phyloP scores from a whole-genome alignment of 2,113 vertebrate species.

The Microtus montanus region DNA sequence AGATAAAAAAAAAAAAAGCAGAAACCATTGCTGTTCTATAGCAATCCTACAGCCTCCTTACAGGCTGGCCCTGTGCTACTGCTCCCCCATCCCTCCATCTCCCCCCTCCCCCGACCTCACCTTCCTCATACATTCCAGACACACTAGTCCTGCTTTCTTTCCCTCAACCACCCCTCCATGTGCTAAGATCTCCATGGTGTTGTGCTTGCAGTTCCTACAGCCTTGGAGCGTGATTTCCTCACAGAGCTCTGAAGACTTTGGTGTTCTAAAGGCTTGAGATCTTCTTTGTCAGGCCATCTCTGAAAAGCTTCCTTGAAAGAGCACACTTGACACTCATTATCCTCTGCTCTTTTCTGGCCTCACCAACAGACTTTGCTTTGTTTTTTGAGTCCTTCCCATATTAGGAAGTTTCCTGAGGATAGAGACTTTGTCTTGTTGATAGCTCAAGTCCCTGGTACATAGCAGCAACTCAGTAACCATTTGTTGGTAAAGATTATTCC shows the following conservation, averaged over 20 bases:
- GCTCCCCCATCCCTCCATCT: no score
- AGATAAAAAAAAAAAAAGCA: no score
- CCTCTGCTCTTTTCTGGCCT: not conserved
- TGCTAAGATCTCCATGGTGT: not conserved
- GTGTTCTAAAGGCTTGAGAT: not conserved
- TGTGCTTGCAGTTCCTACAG: not conserved
- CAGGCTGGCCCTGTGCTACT: not conserved
- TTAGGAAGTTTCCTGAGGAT: not conserved
- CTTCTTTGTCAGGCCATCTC: not conserved
- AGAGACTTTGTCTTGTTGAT: not conserved
- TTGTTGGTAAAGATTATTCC: conserved; percentile 10
- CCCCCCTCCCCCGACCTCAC: not conserved
- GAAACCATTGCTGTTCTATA: not conserved
- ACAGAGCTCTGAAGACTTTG: not conserved
- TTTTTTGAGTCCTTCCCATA: not conserved
- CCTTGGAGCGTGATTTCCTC: not conserved
- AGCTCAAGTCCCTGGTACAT: not conserved
- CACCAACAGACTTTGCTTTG: not conserved
- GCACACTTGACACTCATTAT: no score
- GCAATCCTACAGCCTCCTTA: not conserved
- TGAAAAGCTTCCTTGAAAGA: not conserved
- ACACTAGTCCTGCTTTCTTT: not conserved
- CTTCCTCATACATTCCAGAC: not conserved
- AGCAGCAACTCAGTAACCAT: not conserved
- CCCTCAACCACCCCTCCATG: not conserved